Evolutionary conservation across 2,797 vertebrate genomes (phyloP).

Genomic region (Mus minutoides): DNA sequence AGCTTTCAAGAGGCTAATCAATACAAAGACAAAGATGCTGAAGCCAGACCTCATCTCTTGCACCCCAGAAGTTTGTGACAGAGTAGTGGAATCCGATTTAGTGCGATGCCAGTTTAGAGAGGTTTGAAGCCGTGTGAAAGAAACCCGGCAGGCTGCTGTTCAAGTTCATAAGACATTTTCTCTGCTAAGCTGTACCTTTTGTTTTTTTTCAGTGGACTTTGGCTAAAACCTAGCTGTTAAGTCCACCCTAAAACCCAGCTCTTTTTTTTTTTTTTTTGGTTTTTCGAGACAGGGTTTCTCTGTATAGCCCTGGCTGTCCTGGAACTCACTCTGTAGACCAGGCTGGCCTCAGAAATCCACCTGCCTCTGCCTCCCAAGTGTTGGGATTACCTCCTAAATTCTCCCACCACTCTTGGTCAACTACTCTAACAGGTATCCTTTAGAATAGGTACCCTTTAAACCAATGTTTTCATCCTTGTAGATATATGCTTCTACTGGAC

Average conservation of each 20-base stretch:
- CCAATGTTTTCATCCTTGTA: background rate
- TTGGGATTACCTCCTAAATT: too few relatives aligned
- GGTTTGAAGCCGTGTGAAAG: background rate
- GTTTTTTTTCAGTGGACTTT: background rate
- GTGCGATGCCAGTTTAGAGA: background rate
- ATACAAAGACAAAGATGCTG: slow-evolving; percentile 18
- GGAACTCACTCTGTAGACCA: too few relatives aligned
- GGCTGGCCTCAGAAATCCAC: too few relatives aligned
- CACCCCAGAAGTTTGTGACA: background rate
- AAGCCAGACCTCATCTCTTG: background rate
- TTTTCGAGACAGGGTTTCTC: too few relatives aligned
- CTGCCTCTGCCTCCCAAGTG: too few relatives aligned
- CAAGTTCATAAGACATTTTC: background rate
- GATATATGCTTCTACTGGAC: background rate
- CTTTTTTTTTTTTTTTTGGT: background rate
- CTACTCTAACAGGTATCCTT: slow-evolving; percentile 16
- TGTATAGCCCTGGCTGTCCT: too few relatives aligned
- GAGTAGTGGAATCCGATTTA: background rate
- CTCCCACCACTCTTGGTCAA: background rate
- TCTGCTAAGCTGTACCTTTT: background rate
- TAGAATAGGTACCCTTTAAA: background rate
- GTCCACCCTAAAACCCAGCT: background rate
- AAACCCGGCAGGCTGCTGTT: background rate
- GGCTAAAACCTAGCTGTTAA: background rate
- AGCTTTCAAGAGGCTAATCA: slow-evolving; percentile 57